phyloP scores from a whole-genome alignment of 2,113 vertebrate genomes.

The Tor tambroides region DNA sequence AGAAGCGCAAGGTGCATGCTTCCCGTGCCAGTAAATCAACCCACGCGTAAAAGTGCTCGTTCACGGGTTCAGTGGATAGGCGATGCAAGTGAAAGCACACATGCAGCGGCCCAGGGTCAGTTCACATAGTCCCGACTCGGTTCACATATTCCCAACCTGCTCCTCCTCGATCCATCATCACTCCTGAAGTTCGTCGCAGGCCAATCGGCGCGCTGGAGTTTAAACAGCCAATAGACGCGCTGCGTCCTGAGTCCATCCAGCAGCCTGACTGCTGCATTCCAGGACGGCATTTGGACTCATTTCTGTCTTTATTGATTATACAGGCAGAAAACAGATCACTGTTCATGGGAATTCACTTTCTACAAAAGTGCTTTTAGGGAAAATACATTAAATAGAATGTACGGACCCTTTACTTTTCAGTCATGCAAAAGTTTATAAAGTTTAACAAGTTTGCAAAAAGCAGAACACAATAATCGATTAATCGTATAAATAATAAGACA shows the following conservation, averaged over 20 bases:
- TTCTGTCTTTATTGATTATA: background rate
- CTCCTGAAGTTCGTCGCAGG: slow-evolving; percentile 37
- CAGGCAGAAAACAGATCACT: background rate
- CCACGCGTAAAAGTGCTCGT: background rate
- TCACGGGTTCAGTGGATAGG: background rate
- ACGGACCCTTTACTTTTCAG: too few species aligned
- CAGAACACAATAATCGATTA: background rate
- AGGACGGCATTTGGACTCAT: background rate
- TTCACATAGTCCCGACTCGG: background rate
- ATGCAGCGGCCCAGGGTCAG: background rate
- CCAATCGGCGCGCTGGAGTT: slow-evolving; percentile 58
- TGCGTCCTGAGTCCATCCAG: slow-evolving; percentile 2
- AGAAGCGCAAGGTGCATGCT: slow-evolving; percentile 59
- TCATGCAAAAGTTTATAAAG: too few species aligned
- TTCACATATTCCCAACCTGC: slow-evolving; percentile 20
- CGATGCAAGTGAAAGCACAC: background rate
- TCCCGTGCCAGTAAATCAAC: background rate
- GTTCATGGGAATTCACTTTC: background rate
- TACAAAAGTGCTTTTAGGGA: background rate
- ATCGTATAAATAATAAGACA: background rate
- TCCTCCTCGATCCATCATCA: slow-evolving; percentile 10
- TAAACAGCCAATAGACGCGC: slow-evolving; percentile 54
- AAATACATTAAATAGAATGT: background rate
- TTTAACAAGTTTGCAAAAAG: background rate
- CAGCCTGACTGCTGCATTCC: background rate